Evolutionary conservation across 2,113 vertebrate species (phyloP).

Genomic region (Gallinago jamesoni): DNA sequence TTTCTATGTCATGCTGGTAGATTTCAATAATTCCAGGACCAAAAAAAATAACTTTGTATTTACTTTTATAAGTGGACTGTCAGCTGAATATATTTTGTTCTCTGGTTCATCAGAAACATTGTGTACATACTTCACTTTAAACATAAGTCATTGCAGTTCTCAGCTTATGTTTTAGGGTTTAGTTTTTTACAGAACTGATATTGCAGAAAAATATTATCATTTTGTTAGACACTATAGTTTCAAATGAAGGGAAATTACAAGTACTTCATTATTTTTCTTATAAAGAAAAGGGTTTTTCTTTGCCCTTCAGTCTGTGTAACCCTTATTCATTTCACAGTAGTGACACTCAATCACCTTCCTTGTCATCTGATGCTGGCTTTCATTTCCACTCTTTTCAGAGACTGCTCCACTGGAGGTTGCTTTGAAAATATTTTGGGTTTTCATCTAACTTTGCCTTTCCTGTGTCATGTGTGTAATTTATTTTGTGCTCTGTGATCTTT

Average conservation of each 20-base stretch:
- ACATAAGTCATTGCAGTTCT: background rate
- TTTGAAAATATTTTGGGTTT: constrained; percentile 12
- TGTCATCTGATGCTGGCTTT: constrained; percentile 1
- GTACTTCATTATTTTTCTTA: background rate
- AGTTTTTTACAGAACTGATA: background rate
- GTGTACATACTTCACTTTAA: background rate
- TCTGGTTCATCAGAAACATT: background rate
- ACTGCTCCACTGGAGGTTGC: constrained; percentile 1
- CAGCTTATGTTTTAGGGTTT: background rate
- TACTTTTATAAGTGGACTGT: background rate
- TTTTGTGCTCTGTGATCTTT: background rate
- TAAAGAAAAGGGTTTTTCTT: background rate
- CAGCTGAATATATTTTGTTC: background rate
- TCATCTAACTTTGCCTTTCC: background rate
- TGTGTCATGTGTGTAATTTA: background rate
- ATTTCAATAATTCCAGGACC: background rate
- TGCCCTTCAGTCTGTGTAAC: background rate
- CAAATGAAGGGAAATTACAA: background rate
- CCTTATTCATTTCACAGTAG: background rate
- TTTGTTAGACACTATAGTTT: background rate
- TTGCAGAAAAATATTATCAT: background rate
- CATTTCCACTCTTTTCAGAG: constrained; percentile 45
- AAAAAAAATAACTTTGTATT: background rate
- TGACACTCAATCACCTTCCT: background rate
- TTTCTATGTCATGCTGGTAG: background rate